Base-by-base conservation (phyloP, 2,113 vertebrate species). In the Epinephelus cyanopodus region DNA sequence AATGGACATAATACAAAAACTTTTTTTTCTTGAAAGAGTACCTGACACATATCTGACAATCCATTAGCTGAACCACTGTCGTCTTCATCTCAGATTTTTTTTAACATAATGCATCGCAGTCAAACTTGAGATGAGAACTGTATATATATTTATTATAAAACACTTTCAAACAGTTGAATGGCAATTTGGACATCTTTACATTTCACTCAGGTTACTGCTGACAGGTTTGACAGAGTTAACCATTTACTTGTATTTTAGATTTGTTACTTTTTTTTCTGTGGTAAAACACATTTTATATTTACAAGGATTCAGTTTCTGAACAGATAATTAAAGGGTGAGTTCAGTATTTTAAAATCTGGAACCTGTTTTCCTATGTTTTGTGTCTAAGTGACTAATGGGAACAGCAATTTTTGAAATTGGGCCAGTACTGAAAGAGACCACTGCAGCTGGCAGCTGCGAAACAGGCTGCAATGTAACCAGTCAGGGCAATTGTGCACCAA, bases 301-400 rank as follows among this genome's bases (percentile, higher is more conserved):
- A 90, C 85, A 88, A 61, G 47, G 42, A 75, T 57, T 66, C 12
- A 25, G 6, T 74, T 75, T 61, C 14, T 25, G 23, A 84, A 23
- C 3, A 79, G 56, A 64, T 39, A 64, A 68, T 61, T 39, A 12
- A 45, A 45, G 42, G 42, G 11, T 3, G 9, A 45, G 9, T 45
- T 45, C 11, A 7, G 1, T 37, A 37, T 45, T 45, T 45, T 45
- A 10, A 9, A 12, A 45, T 8, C 42, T 37, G 33, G 1, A 37
- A 37, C 33, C 42, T 10, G 2, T 10, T 45, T 45, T 45, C 42
- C 42, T 12, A 2, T 10, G 42, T 45, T 37, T 37, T 45, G 42
- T 45, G 11, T 45, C 11, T 45, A 45, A 45, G 42, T 45, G 42
- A 11, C 9, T 45, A 45, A 45, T 45, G 42, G 42, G 42, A 45